Base-by-base conservation (phyloP, 2,888 invertebrate species). In the Drosophila paranaensis region DNA sequence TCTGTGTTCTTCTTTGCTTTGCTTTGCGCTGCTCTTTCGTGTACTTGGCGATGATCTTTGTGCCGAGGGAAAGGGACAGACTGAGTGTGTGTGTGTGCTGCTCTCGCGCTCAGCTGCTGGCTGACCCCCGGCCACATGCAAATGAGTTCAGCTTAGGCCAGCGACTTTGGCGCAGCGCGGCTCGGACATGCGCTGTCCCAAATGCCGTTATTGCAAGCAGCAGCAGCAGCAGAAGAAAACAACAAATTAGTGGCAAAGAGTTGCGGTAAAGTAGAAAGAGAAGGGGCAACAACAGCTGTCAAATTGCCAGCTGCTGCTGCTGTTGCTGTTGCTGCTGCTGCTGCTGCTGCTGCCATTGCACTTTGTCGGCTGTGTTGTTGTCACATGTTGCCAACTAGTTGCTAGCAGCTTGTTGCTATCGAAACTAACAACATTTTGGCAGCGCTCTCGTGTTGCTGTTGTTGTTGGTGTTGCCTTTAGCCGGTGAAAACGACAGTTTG, bases 111-210 rank as follows among this genome's bases (percentile, higher is more conserved):
- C 30, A 54, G 71, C n/a, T 53, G 73, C 50, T 85, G 88, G 71
- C 50, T 85, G 88, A 86, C 83, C 88, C 88, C 86, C 81, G 53
- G 51, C 74, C 43, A 50, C 79, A 83, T 83, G 82, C 80, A 84
- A 84, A 86, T 83, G 84, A 81, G 86, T 83, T 86, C 76, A 77
- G 74, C 64, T 77, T 77, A 61, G 75, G 71, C 71, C 69, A 77
- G 71, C 64, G 71, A 71, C 77, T 70, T 60, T 66, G 50, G 42
- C 51, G 51, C 48, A 64, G 39, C 42, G 11, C 48, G 71, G 25
- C 51, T 56, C 48, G 71, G 71, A 66, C 71, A 66, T 74, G 63
- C 60, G 60, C 73, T 74, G 57, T 60, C 65, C 69, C 76, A 63
- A 62, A 55, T 77, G 66, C 74, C 76, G 73, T 70, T 77, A 77